phyloP scores from a whole-genome alignment of 1,140 invertebrate genomes.

The Adelges cooleyi region DNA sequence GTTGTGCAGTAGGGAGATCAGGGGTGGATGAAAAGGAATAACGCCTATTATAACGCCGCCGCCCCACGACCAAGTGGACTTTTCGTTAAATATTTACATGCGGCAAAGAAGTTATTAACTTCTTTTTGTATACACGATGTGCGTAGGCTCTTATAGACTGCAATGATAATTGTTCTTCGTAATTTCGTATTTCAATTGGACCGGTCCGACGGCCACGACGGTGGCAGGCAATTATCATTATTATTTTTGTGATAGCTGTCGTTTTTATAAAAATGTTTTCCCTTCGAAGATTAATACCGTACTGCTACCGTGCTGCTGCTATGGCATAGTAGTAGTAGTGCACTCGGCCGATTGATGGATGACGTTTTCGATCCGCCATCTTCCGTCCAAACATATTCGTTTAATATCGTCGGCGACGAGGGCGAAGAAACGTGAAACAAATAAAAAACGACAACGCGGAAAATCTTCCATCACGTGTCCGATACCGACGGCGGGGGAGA shows the following conservation, averaged over 20 bases:
- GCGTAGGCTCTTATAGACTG: not conserved
- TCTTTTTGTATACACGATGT: not conserved
- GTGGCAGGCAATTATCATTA: too few relatives aligned
- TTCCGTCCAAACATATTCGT: constrained; percentile 1
- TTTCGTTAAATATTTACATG: constrained; percentile 20
- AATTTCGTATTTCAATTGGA: not conserved
- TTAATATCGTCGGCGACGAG: not conserved
- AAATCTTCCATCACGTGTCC: constrained; percentile 8
- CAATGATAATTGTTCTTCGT: not conserved
- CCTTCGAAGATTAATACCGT: too few relatives aligned
- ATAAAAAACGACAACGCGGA: constrained; percentile 12
- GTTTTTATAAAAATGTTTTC: too few relatives aligned
- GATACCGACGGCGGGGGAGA: not conserved
- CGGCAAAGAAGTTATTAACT: constrained; percentile 20
- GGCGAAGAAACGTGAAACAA: constrained; percentile 10
- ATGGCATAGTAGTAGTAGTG: too few relatives aligned
- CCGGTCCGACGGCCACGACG: not conserved
- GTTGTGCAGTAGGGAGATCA: too few relatives aligned
- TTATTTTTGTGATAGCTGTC: too few relatives aligned
- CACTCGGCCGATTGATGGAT: constrained; percentile 9
- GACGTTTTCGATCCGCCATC: constrained; percentile 15
- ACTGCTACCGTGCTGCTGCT: not conserved
- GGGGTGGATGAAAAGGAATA: not conserved
- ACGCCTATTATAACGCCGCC: constrained; percentile 15
- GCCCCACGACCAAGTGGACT: not conserved